Base-by-base conservation (phyloP, 1,140 invertebrate species). In the Luehdorfia chinensis region DNA sequence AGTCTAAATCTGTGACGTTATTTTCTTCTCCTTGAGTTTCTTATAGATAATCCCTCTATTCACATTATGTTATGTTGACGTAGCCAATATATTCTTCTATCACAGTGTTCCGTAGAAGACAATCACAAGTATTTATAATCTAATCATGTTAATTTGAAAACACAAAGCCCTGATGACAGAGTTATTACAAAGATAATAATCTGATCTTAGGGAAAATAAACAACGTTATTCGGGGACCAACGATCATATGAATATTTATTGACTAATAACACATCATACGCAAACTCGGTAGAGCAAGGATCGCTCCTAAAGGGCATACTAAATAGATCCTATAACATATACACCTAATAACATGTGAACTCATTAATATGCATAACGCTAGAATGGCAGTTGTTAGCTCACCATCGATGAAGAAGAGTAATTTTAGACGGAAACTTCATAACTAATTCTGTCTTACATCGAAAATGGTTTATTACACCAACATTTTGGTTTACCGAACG, bases 331-430 rank as follows among this genome's bases (percentile, higher is more conserved):
- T 48, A 63, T 51, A 65, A 41, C 48, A 55, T 33, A 58, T 50
- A 47, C 47, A 45, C 34, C 50, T 70, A 66, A 76, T 71, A 75
- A 65, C 66, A 68, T 62, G 57, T 56, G 50, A 54, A 49, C 45
- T 72, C 52, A 76, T 83, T 73, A 79, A 78, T 79, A 79, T 83
- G 72, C 68, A 79, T 75, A 68, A 61, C 66, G 66, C 59, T 55
- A 55, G 62, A 61, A 60, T 66, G 47, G 54, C 47, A 36, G 32
- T 34, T 66, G 66, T 61, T 46, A 65, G 55, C 57, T 44, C 57
- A 66, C 69, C 69, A 76, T 77, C 59, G 61, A 66, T 62, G 53
- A 59, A 55, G 51, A 37, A 54, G 64, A 59, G 59, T 75, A 69
- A 75, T 79, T 71, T 70, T 64, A 70, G 62, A 60, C 47, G 47